Evolutionary conservation across 2,113 vertebrate species (phyloP), one percentile per base, ranked within the genome.

Genomic region (Pampusana beccarii): DNA sequence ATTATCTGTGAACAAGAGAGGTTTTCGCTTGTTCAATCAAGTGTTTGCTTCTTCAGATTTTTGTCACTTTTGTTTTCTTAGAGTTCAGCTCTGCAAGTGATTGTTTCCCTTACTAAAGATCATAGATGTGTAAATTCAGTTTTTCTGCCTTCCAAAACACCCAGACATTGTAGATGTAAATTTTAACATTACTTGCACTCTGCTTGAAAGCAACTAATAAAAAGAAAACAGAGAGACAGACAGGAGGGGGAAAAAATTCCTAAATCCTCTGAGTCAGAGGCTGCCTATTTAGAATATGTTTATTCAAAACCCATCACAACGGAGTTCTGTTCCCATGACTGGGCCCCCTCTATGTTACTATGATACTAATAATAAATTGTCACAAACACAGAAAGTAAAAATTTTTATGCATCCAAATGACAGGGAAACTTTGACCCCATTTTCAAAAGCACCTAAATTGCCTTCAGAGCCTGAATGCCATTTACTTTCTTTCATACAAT

Each of bases 281-380:
- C 75, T 96, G 72, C 53, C 93, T 86, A 88, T 95, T 96, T 96
- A 66, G 62, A 92, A 90, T 77, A 92, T 67, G 62, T 86, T 96
- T 96, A 82, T 95, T 94, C 82, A 88, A 86, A 93, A 66, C 11
- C 26, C 34, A 78, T 26, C 51, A 96, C 90, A 95, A 90, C 86
- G 72, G 48, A 51, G 42, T 88, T 86, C 90, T 94, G 79, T 93
- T 96, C 17, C 10, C 23, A 62, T 78, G 33, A 78, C 71, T 96
- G 38, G 51, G 56, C 51, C 56, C 93, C 33, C 60, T 94, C 64
- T 93, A 12, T 93, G 51, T 66, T 90, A 34, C 88, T 74, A 24
- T 77, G 88, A 83, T 94, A 88, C 95, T 94, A 96, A 74, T 83
- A 96, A 96, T 92, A 94, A 93, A 93, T 92, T 90, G 18, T 69